Evolutionary conservation across 2,797 vertebrate genomes (phyloP), one percentile per base, ranked within the genome.

Genomic region (Nannoperca obscura): DNA sequence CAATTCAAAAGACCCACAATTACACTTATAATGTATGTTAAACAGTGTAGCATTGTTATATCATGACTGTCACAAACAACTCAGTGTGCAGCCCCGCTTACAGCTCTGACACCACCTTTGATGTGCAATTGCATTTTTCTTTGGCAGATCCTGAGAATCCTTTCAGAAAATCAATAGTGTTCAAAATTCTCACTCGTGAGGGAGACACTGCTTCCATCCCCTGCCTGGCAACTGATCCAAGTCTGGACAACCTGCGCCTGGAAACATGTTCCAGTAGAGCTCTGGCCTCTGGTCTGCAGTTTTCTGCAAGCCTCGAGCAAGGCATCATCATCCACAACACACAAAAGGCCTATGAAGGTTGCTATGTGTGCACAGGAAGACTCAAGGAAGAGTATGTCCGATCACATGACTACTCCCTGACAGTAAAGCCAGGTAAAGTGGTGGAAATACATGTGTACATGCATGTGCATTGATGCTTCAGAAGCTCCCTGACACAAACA

Each of bases 141-240:
- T 65, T 86, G 87, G 40, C 91, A 99, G 98, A 99, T 94, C 96
- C 96, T n/a, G 83, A 90, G 0, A 94, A 95, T 77, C 95, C 96
- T 63, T 99, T 99, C 93, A 95, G 95, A 75, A 96, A 93, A 80
- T 79, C 92, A 55, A 88, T 95, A 69, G 84, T 96, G 91, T 70
- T 74, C 82, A 89, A 82, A 53, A 89, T 96, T 79, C 82, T 97
- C 11, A 94, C 91, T 13, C 95, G 92, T 60, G 96, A 95, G 88
- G 97, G 96, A 74, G 94, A 91, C 2, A 89, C 86, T n/a, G 91
- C 91, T 0, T 83, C 92, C 55, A 96, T 98, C 36, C 92, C 95
- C 2, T 99, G 98, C 91, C 93, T 96, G 1, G 94, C 97, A 78
- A 97, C 97, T 1, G 97, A 99, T 92, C 97, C 98, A 4, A 89